Conservation (phyloP, 1,140 invertebrate species). For the Galleria mellonella region DNA sequence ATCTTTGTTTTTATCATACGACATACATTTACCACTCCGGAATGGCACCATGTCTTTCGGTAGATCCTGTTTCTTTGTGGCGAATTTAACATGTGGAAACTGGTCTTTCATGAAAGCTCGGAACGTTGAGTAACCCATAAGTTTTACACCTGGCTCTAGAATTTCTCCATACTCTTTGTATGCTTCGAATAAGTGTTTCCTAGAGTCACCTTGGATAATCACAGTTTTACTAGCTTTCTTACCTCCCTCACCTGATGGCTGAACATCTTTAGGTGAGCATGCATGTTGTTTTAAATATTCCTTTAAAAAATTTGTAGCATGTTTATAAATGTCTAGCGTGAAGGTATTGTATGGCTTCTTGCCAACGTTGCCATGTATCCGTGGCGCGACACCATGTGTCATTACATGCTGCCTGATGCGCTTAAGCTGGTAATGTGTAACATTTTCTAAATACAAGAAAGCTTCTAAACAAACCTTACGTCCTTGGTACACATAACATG, state of each 20-base stretch:
- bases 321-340: slow-evolving; percentile 84
- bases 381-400: slow-evolving; percentile 84
- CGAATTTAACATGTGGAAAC: slow-evolving; percentile 85
- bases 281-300: slow-evolving; percentile 77
- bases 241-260: slow-evolving; percentile 70
- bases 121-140: slow-evolving; percentile 88
- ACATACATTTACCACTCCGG: slow-evolving; percentile 69
- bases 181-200: slow-evolving; percentile 82
- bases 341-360: slow-evolving; percentile 89
- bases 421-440: slow-evolving; percentile 86
- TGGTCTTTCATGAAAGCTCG: slow-evolving; percentile 87
- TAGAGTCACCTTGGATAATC: slow-evolving; percentile 80
- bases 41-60: slow-evolving; percentile 71
- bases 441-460: slow-evolving; percentile 87
- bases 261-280: slow-evolving; percentile 68
- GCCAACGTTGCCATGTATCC: slow-evolving; percentile 85
- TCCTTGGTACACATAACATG: slow-evolving; percentile 85
- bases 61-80: slow-evolving; percentile 77
- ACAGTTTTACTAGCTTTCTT: slow-evolving; percentile 71
- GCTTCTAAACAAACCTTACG: slow-evolving; percentile 85
- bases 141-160: slow-evolving; percentile 78
- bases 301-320: slow-evolving; percentile 84
- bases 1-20: slow-evolving; percentile 69
- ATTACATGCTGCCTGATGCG: slow-evolving; percentile 85
- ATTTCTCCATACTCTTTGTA: slow-evolving; percentile 84